These are phyloP conservation scores for Hymenopus coronatus DNA, from an alignment of 2,888 invertebrate genomes.

Conservation along the genomic window DNA sequence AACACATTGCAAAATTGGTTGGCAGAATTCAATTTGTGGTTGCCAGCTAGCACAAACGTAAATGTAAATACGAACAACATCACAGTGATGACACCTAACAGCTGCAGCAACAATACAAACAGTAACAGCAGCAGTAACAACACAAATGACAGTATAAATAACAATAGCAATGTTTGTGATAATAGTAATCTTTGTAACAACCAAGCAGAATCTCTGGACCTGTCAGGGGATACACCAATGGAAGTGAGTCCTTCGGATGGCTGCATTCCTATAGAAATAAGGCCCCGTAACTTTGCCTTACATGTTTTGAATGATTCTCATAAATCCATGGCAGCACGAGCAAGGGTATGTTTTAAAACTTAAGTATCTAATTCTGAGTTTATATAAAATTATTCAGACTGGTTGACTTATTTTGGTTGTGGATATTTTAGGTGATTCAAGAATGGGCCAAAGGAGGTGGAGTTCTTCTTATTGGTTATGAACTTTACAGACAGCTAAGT, in stretches of 20 bases:
- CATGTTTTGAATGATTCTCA: conserved; percentile 91
- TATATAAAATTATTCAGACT: neutral
- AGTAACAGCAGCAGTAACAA: neutral
- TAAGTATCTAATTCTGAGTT: neutral
- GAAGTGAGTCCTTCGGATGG: neutral
- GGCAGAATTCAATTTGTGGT: conserved; percentile 97
- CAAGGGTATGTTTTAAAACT: conserved; percentile 60
- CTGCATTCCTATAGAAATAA: conserved; percentile 57
- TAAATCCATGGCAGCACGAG: conserved; percentile 84
- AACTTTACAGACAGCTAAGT: conserved; percentile 88
- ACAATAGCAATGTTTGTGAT: neutral
- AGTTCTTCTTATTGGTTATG: conserved; percentile 94
- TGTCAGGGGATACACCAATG: neutral
- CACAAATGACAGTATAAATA: neutral
- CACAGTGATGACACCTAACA: neutral
- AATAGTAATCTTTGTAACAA: neutral
- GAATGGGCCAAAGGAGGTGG: conserved; percentile 89
- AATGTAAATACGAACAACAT: neutral
- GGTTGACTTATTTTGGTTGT: neutral
- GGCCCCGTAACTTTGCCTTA: conserved; percentile 79
- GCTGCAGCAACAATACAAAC: neutral
- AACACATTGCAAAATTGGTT: conserved; percentile 98
- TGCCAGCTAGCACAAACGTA: conserved; percentile 55
- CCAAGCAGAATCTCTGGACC: neutral
- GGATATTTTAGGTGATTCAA: conserved; percentile 46